These are phyloP conservation scores for Amphipyra tragopoginis DNA, from an alignment of 2,888 invertebrate species.

Conservation along the genomic window DNA sequence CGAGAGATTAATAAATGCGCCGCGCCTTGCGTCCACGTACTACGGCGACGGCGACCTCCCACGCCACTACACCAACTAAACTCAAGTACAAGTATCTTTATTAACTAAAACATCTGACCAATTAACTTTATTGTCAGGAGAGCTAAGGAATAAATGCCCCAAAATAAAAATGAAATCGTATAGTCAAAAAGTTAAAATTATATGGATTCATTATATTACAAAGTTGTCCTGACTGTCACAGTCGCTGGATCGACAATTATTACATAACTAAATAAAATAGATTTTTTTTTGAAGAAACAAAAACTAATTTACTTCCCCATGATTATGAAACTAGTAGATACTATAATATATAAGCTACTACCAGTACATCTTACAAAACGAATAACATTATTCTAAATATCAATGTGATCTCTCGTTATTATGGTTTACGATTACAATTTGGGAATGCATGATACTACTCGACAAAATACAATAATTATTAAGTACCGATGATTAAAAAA, in stretches of 20 bases:
- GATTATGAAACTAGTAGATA: slow-evolving; percentile 82
- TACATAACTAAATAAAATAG: slow-evolving; percentile 73
- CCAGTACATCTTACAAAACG: slow-evolving; percentile 85
- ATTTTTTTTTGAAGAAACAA: slow-evolving; percentile 71
- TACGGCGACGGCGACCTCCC: slow-evolving; percentile 47
- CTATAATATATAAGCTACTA: slow-evolving; percentile 80
- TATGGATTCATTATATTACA: slow-evolving; percentile 74
- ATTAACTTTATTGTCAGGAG: slow-evolving; percentile 80
- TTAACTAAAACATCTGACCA: slow-evolving; percentile 85
- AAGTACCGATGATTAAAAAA: slow-evolving; percentile 87
- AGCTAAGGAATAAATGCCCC: slow-evolving; percentile 84
- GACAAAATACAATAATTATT: slow-evolving; percentile 86
- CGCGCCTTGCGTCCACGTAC: slow-evolving; percentile 55
- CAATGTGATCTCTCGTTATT: slow-evolving; percentile 83
- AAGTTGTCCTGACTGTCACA: slow-evolving; percentile 78
- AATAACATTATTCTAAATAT: slow-evolving; percentile 87
- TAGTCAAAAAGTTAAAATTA: slow-evolving; percentile 85
- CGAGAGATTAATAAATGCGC: slow-evolving; percentile 70
- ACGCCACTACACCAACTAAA: slow-evolving; percentile 56
- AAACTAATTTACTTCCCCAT: slow-evolving; percentile 74
- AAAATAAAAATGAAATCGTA: slow-evolving; percentile 77
- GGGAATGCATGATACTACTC: slow-evolving; percentile 88
- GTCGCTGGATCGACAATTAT: slow-evolving; percentile 77
- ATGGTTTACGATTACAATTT: slow-evolving; percentile 86
- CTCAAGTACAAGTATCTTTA: slow-evolving; percentile 80